Evolutionary conservation across 2,113 vertebrate species (phyloP).

Genomic region (Hippolais icterina): DNA sequence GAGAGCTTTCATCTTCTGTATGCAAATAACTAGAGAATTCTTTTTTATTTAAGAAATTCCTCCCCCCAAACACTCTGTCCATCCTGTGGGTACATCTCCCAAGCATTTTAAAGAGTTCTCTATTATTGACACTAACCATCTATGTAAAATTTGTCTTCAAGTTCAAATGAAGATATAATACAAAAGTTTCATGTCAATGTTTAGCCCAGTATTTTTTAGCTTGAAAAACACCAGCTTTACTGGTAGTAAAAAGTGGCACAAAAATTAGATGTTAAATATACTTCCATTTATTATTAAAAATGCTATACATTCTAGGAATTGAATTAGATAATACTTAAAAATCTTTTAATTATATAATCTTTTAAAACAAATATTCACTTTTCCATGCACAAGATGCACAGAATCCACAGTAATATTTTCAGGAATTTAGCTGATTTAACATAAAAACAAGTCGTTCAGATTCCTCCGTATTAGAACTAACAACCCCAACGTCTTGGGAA

Average conservation of each 20-base stretch:
- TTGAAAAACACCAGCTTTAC: neutral
- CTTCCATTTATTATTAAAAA: neutral
- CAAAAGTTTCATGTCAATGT: neutral
- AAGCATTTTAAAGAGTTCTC: neutral
- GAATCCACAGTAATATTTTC: neutral
- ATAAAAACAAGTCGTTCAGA: neutral
- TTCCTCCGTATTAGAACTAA: neutral
- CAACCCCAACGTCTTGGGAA: neutral
- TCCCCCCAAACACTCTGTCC: neutral
- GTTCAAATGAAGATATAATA: neutral
- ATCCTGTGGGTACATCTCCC: neutral
- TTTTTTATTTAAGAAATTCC: neutral
- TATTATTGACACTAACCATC: neutral
- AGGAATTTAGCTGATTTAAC: neutral
- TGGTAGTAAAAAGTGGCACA: neutral
- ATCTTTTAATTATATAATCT: neutral
- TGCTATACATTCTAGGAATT: neutral
- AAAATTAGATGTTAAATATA: neutral
- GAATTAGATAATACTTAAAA: neutral
- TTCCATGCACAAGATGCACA: neutral
- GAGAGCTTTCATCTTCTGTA: neutral
- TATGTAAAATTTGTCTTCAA: neutral
- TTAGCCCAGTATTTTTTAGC: neutral
- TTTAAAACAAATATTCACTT: neutral
- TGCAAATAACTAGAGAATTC: neutral